Conservation (phyloP, 2,888 invertebrate species). For the Drosophila macrospina region DNA sequence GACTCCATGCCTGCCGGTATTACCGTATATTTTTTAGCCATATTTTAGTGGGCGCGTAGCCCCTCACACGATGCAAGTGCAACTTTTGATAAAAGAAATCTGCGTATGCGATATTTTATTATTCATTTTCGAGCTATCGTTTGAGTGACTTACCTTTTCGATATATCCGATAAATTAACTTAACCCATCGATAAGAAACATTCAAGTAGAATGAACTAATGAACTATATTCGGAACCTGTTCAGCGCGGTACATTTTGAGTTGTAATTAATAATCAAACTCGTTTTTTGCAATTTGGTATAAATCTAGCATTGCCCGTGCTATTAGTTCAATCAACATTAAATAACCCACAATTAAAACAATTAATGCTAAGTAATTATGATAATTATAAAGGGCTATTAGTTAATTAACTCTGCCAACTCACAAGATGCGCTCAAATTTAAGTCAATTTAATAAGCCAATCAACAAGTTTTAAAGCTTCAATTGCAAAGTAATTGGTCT, state of each 20-base stretch:
- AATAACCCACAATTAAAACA: not conserved
- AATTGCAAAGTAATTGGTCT: slow-evolving; percentile 2
- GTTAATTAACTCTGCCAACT: not conserved
- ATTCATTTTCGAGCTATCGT: slow-evolving; percentile 7
- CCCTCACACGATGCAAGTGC: slow-evolving; percentile 44
- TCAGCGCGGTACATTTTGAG: not conserved
- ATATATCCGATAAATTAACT: not conserved
- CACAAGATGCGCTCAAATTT: not conserved
- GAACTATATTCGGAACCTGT: not conserved
- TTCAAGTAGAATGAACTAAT: not conserved
- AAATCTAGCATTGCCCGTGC: not conserved
- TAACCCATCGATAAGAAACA: not conserved
- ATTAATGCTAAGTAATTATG: not conserved
- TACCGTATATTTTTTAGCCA: slow-evolving; percentile 44
- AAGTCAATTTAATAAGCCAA: not conserved
- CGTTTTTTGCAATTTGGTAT: not conserved
- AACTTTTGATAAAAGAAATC: slow-evolving; percentile 46
- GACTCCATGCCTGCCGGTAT: slow-evolving; percentile 84
- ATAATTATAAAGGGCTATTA: not conserved
- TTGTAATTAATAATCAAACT: not conserved
- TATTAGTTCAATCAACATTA: not conserved
- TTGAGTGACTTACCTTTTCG: not conserved
- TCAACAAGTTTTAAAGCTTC: not conserved
- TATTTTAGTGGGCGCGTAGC: slow-evolving; percentile 48
- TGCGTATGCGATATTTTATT: slow-evolving; percentile 37